These are phyloP conservation scores for Oostethus manadensis DNA, from an alignment of 2,113 vertebrate genomes.

Conservation along the genomic window DNA sequence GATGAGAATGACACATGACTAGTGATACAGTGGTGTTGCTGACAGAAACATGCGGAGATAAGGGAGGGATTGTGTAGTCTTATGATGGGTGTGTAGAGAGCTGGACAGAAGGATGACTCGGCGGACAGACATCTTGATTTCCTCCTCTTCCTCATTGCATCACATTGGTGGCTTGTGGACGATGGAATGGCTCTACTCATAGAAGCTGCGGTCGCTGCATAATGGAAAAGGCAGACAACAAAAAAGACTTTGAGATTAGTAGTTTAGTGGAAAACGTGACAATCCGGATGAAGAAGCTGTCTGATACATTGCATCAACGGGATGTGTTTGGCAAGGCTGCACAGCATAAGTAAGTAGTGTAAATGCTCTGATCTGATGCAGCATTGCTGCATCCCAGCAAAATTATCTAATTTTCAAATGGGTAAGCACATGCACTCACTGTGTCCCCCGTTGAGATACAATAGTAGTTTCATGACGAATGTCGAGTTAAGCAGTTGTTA, in stretches of 20 bases:
- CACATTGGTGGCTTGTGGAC: neutral
- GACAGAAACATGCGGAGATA: constrained; percentile 52
- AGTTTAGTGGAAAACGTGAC: neutral
- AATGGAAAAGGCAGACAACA: neutral
- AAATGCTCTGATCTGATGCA: too few relatives aligned
- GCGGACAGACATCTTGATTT: neutral
- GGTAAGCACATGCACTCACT: too few relatives aligned
- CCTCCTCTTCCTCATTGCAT: constrained; percentile 20
- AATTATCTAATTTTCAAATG: too few relatives aligned
- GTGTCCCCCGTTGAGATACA: too few relatives aligned
- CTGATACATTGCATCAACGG: neutral
- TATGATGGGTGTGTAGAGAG: constrained; percentile 12
- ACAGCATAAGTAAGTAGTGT: too few relatives aligned
- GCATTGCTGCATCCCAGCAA: too few relatives aligned
- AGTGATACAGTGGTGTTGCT: constrained; percentile 5
- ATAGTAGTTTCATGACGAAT: too few relatives aligned
- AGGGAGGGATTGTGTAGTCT: constrained; percentile 1
- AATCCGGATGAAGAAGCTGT: neutral
- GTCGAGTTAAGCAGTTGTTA: too few relatives aligned
- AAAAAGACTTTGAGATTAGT: neutral
- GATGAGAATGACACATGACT: neutral
- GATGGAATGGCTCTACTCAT: constrained; percentile 40
- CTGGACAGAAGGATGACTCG: constrained; percentile 3
- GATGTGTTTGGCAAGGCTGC: too few relatives aligned
- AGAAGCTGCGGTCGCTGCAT: constrained; percentile 55